phyloP scores from a whole-genome alignment of 1,140 invertebrate genomes.

The Rhynchophorus ferrugineus region DNA sequence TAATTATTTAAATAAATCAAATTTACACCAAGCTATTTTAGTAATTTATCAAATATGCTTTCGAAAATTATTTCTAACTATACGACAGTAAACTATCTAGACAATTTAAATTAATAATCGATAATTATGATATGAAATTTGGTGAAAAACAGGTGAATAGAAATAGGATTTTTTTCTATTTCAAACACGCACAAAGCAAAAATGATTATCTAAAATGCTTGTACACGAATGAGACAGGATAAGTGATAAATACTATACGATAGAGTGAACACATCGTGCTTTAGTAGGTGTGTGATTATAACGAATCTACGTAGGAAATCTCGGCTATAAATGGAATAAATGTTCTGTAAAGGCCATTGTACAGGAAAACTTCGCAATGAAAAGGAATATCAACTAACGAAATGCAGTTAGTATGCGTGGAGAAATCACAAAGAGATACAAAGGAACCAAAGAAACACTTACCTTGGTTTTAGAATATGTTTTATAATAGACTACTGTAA shows the following conservation, averaged over 20 bases:
- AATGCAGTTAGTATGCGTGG: conserved; percentile 1
- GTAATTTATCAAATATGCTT: no score
- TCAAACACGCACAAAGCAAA: conserved; percentile 3
- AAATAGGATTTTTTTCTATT: neutral
- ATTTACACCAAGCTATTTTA: no score
- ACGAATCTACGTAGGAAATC: conserved; percentile 5
- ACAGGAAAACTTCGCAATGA: neutral
- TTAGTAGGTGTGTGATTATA: conserved; percentile 6
- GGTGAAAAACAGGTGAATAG: no score
- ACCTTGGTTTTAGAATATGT: neutral
- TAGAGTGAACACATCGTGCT: conserved; percentile 7
- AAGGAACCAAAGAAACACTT: no score
- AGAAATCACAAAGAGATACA: neutral
- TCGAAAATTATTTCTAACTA: no score
- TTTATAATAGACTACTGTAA: neutral
- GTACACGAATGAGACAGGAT: conserved; percentile 4
- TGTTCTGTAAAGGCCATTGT: conserved; percentile 8
- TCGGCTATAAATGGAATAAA: conserved; percentile 6
- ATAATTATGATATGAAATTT: no score
- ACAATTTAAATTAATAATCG: no score
- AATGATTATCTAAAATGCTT: conserved; percentile 1
- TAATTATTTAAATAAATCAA: no score
- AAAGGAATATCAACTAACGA: conserved; percentile 1
- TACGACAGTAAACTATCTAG: no score
- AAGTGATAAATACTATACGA: conserved; percentile 5